These are phyloP conservation scores for Carlito syrichta DNA, from an alignment of 2,113 vertebrate genomes.

Conservation along the genomic window DNA sequence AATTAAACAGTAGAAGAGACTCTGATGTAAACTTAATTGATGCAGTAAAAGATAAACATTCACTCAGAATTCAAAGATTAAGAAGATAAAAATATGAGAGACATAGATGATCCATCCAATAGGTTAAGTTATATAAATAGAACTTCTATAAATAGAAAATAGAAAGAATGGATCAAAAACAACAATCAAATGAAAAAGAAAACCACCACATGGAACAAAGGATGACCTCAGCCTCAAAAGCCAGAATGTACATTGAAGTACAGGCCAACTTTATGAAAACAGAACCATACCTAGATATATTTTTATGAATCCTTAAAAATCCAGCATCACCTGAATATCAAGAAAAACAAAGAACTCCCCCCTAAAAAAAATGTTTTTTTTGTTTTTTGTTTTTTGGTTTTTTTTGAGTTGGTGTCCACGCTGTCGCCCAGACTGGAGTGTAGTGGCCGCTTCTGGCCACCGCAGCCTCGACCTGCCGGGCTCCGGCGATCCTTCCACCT, in stretches of 20 bases:
- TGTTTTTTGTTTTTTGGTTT: too few relatives aligned
- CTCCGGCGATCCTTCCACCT: too few relatives aligned
- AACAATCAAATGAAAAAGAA: background rate
- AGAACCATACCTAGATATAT: background rate
- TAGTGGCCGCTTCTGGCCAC: too few relatives aligned
- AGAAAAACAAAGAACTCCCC: background rate
- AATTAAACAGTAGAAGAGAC: background rate
- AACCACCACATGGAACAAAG: background rate
- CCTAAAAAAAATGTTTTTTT: background rate
- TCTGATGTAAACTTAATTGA: background rate
- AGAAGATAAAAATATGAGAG: background rate
- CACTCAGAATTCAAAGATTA: background rate
- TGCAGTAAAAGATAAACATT: background rate
- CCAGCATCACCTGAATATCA: background rate
- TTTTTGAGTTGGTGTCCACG: too few relatives aligned
- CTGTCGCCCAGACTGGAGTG: too few relatives aligned
- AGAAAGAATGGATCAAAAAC: background rate
- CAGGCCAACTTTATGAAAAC: background rate
- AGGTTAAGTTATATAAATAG: background rate
- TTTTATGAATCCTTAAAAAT: background rate
- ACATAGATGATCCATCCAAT: background rate
- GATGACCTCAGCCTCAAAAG: background rate
- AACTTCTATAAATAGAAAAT: background rate
- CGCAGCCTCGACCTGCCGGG: too few relatives aligned
- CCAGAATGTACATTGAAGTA: background rate